These are phyloP conservation scores for Dermatophagoides farinae DNA, from an alignment of 1,140 invertebrate species.

Conservation along the genomic window DNA sequence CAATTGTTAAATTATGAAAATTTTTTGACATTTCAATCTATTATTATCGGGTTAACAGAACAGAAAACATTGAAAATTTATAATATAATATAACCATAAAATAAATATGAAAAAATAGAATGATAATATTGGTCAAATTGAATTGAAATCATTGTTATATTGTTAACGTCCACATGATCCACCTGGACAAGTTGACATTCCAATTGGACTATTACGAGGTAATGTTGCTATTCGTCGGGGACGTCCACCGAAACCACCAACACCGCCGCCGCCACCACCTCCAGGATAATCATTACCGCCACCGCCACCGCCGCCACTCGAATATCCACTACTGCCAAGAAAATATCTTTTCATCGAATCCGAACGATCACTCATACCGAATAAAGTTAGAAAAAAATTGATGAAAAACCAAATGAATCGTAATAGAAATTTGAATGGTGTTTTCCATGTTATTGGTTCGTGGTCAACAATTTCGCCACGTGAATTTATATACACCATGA, in stretches of 20 bases:
- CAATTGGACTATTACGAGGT: not conserved
- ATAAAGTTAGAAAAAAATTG: not conserved
- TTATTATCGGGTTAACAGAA: not conserved
- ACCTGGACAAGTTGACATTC: not conserved
- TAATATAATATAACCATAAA: no score
- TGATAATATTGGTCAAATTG: not conserved
- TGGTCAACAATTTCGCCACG: not conserved
- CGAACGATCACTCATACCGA: not conserved
- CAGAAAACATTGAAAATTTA: not conserved
- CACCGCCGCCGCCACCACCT: not conserved
- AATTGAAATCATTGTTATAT: not conserved
- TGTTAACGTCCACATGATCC: not conserved
- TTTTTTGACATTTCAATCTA: not conserved
- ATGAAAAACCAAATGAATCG: not conserved
- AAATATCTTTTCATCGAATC: not conserved
- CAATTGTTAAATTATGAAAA: not conserved
- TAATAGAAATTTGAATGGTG: not conserved
- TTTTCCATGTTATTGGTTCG: slow-evolving; percentile 4
- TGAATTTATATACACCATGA: not conserved
- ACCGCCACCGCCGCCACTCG: not conserved
- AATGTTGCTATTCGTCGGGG: not conserved
- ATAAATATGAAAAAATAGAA: not conserved
- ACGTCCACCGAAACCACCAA: not conserved
- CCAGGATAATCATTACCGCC: not conserved
- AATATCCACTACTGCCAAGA: not conserved